Conservation (phyloP, 2,888 invertebrate genomes). For the Leucophora obtusa region DNA sequence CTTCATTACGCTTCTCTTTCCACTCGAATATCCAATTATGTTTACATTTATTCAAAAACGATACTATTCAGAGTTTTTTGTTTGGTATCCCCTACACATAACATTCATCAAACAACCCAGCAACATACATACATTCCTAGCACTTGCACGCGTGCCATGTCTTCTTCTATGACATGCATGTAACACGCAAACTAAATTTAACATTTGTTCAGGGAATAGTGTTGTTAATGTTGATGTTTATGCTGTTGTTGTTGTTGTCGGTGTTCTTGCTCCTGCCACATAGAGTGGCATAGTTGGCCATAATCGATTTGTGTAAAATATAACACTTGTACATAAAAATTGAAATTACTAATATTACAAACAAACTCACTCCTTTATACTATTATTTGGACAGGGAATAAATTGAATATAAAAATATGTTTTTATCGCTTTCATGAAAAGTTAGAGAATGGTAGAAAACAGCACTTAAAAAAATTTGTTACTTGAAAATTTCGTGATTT, state of each 20-base stretch:
- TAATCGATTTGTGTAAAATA: constrained; percentile 62
- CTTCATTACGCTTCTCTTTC: background rate
- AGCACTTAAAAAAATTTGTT: background rate
- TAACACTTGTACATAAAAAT: constrained; percentile 52
- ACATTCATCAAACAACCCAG: constrained; percentile 41
- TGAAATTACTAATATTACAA: constrained; percentile 37
- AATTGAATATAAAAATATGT: constrained; percentile 24
- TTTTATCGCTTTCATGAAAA: background rate
- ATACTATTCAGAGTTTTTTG: constrained; percentile 37
- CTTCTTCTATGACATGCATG: constrained; percentile 55
- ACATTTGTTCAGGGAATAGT: background rate
- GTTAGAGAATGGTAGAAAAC: background rate
- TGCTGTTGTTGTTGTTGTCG: constrained; percentile 18
- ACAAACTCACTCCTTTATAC: constrained; percentile 7
- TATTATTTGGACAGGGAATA: constrained; percentile 3
- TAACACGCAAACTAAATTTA: constrained; percentile 57
- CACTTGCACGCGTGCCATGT: constrained; percentile 57
- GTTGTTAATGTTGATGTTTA: constrained; percentile 11
- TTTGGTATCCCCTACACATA: constrained; percentile 3
- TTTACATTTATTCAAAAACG: constrained; percentile 47
- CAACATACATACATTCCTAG: constrained; percentile 43
- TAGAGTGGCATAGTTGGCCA: constrained; percentile 9
- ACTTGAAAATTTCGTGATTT: no score
- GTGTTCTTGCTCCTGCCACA: constrained; percentile 30
- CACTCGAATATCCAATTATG: constrained; percentile 38